Evolutionary conservation across 2,888 invertebrate species (phyloP).

Genomic region (Lepidochrysops patricia): DNA sequence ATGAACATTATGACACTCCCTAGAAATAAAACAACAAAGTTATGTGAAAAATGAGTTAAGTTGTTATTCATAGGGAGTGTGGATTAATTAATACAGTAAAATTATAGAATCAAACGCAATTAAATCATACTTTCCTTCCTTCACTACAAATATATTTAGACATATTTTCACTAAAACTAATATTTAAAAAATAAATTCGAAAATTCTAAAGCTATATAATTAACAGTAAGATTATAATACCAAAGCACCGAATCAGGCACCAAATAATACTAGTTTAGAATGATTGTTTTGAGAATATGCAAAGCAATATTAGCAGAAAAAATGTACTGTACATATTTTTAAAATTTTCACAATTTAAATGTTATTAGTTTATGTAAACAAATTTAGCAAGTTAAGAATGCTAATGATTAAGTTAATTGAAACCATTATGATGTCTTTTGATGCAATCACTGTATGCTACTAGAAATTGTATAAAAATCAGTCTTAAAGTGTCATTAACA

Average conservation of each 20-base stretch:
- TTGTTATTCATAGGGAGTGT: too few species aligned
- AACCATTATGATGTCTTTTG: not conserved
- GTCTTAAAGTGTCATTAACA: not conserved
- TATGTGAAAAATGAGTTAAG: too few species aligned
- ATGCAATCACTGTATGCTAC: not conserved
- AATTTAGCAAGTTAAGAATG: not conserved
- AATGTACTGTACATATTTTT: too few species aligned
- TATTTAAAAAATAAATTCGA: slow-evolving; percentile 22
- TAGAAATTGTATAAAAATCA: slow-evolving; percentile 2
- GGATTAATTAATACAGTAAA: too few species aligned
- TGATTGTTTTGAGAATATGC: not conserved
- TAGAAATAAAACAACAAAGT: too few species aligned
- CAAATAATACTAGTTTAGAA: not conserved
- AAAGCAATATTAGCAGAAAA: not conserved
- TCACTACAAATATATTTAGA: too few species aligned
- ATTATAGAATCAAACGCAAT: too few species aligned
- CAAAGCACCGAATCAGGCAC: slow-evolving; percentile 19
- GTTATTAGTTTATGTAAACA: not conserved
- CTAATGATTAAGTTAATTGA: not conserved
- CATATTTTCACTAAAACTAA: not conserved
- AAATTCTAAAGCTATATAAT: slow-evolving; percentile 16
- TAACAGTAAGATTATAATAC: slow-evolving; percentile 10
- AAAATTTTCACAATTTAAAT: too few species aligned
- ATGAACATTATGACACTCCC: too few species aligned
- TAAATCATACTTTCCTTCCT: too few species aligned